These are phyloP conservation scores for Aromia moschata DNA, from an alignment of 2,888 invertebrate genomes.

Conservation along the genomic window DNA sequence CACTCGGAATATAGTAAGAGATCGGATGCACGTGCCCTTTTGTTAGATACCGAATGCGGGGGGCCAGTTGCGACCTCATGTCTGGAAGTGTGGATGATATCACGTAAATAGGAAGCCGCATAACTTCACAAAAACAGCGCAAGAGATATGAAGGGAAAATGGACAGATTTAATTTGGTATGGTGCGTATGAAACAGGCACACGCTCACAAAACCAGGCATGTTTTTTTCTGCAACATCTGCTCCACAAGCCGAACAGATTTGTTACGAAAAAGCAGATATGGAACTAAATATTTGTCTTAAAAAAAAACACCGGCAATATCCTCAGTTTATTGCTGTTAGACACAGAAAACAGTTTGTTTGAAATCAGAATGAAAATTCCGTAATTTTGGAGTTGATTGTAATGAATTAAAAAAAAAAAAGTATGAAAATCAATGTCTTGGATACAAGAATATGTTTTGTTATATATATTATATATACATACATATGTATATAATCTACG, in stretches of 20 bases:
- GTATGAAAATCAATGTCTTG: no score
- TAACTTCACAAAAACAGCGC: slow-evolving; percentile 2
- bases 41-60: slow-evolving; percentile 8
- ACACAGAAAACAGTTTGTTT: no score
- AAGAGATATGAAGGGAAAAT: not conserved
- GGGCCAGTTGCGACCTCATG: slow-evolving; percentile 9
- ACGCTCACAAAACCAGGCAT: not conserved
- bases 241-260: not conserved
- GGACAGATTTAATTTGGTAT: slow-evolving; percentile 14
- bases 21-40: slow-evolving; percentile 12
- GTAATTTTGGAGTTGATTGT: no score
- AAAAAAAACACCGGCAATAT: no score
- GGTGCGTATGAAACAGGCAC: not conserved
- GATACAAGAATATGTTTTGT: no score
- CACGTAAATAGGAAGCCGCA: slow-evolving; percentile 14
- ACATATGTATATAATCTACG: no score
- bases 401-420: no score
- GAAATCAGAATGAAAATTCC: no score
- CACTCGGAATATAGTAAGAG: not conserved
- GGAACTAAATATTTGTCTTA: not conserved
- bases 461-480: no score
- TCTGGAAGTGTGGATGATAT: slow-evolving; percentile 17
- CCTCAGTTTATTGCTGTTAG: no score
- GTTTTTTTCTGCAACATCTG: slow-evolving; percentile 1
- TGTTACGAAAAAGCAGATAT: not conserved